A percentile compares a stretch with the other conserved stretches of the same genome.
phyloP scores from a whole-genome alignment of 1,140 invertebrate species.

The Lasioglossum albipes region DNA sequence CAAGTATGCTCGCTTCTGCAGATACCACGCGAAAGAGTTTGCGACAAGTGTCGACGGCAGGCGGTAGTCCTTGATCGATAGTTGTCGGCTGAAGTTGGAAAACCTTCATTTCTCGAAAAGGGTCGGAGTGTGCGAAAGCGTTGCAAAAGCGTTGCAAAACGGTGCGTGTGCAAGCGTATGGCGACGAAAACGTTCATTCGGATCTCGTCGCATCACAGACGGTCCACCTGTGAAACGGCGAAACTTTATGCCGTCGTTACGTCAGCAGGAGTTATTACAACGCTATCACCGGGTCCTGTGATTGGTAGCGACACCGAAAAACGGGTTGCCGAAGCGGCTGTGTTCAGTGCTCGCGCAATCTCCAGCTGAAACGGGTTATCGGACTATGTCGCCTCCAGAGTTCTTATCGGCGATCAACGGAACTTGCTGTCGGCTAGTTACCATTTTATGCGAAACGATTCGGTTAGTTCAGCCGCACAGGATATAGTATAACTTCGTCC shows the following conservation, averaged over 20 bases:
- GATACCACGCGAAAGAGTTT: too few species aligned
- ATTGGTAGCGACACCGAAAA: conserved; percentile 39
- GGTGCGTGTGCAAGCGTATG: too few species aligned
- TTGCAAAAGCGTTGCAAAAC: too few species aligned
- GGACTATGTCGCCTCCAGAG: conserved; percentile 46
- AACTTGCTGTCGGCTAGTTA: not conserved
- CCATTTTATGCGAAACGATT: not conserved
- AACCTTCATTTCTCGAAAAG: too few species aligned
- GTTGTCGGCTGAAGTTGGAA: too few species aligned
- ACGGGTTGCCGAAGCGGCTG: conserved; percentile 35
- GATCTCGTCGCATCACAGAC: too few species aligned
- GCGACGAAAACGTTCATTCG: too few species aligned
- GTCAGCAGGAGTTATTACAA: conserved; percentile 9
- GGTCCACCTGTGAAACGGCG: not conserved
- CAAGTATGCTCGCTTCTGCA: too few species aligned
- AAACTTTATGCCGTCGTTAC: conserved; percentile 41
- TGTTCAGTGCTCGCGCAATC: conserved; percentile 37
- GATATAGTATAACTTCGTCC: too few species aligned
- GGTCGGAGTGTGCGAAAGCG: too few species aligned
- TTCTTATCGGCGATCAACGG: conserved; percentile 49
- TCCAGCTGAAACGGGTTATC: conserved; percentile 57
- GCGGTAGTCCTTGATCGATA: too few species aligned
- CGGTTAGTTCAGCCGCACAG: not conserved
- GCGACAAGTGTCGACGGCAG: too few species aligned
- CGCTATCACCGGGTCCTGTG: conserved; percentile 25